Base-by-base conservation (phyloP, 2,797 vertebrate species). In the Rhynchotus rufescens region DNA sequence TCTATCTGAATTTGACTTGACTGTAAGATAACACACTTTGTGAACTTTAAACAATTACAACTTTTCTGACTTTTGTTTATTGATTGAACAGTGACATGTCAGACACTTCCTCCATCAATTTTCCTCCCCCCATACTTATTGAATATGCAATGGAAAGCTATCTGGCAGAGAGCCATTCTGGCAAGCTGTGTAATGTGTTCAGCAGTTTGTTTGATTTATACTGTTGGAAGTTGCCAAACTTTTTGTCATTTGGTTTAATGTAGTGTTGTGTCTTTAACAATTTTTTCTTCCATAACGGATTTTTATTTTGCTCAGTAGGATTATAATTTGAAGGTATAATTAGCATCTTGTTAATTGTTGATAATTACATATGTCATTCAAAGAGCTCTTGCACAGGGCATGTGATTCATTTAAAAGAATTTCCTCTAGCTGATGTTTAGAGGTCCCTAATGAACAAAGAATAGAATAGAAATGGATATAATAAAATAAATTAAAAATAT, bases 141-240 rank as follows among this genome's bases (percentile, higher is more conserved):
- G 83, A 94, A 96, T 96, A 94, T 90, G 86, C 95, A 96, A 75
- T 56, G 60, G 95, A 96, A 96, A 94, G 60, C 86, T 95, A 54
- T 80, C 96, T 98, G 97, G 96, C 97, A 92, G 84, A 72, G 77
- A 83, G 96, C 96, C 97, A 96, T 85, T 47, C 84, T 96, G 93
- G 93, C 95, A 97, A 92, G 90, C 95, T 93, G 59, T 47, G n/a
- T 52, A 71, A 89, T 89, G 15, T 80, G 89, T 96, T 94, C 96
- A 97, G 94, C 96, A 97, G 89, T 97, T 97, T 96, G 92, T 80
- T 93, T 96, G 96, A 96, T 96, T 97, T 92, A 90, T 95, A 89
- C 61, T 1, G 4, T 32, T 95, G 56, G 67, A 93, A 96, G 62
- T 96, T 94, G 93, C 93, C 96, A 97, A 90, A 96, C 74, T 97